Conservation (phyloP, 2,888 invertebrate species). For the Brachypalpus laphriformis region DNA sequence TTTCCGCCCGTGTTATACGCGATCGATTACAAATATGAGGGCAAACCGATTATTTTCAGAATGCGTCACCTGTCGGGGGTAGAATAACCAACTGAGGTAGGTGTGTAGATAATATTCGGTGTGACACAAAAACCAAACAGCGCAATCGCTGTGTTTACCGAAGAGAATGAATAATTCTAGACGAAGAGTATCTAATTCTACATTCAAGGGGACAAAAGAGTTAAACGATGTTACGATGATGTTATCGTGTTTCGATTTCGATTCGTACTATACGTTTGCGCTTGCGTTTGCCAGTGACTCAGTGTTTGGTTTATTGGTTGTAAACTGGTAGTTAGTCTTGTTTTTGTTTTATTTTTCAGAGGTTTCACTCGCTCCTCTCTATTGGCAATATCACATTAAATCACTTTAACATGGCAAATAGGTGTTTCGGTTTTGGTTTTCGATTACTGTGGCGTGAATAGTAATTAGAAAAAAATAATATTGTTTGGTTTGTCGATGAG, state of each 20-base stretch:
- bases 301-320: conserved; percentile 2
- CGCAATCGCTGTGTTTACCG: conserved; percentile 19
- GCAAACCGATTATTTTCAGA: not conserved
- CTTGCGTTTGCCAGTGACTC: conserved; percentile 25
- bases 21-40: not conserved
- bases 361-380: conserved; percentile 2
- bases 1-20: conserved; percentile 26
- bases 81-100: conserved; percentile 49
- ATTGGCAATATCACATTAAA: conserved; percentile 46
- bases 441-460: conserved; percentile 23
- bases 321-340: not conserved
- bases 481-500: not conserved
- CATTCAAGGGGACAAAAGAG: not conserved
- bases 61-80: conserved; percentile 56
- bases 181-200: conserved; percentile 33
- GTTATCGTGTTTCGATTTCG: conserved; percentile 41
- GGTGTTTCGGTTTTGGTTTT: conserved; percentile 50
- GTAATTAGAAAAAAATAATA: not conserved
- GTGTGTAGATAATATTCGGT: not conserved
- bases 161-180: conserved; percentile 31
- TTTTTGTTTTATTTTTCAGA: conserved; percentile 21
- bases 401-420: conserved; percentile 50
- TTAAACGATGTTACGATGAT: not conserved
- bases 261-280: not conserved
- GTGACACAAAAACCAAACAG: conserved; percentile 14